These are phyloP conservation scores for Sepiola atlantica DNA, from an alignment of 2,888 invertebrate species.

Conservation along the genomic window DNA sequence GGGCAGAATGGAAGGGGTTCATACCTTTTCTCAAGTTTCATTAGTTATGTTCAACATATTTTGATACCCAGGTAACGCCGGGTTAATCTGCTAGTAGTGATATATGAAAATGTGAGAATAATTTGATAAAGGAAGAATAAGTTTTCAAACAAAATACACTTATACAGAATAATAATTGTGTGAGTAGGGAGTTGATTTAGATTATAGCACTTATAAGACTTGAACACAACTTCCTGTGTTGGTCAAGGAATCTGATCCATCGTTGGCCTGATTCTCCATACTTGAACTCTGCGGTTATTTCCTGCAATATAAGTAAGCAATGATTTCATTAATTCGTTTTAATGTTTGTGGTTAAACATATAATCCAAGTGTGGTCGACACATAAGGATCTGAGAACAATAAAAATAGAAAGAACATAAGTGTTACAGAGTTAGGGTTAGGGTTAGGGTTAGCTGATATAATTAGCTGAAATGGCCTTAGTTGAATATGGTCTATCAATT, in stretches of 20 bases:
- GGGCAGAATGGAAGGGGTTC: no score
- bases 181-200: not conserved
- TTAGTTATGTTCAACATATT: no score
- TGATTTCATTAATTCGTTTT: not conserved
- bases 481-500: no score
- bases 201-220: slow-evolving; percentile 19
- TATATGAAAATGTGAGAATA: not conserved
- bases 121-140: not conserved
- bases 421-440: not conserved
- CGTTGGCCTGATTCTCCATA: not conserved
- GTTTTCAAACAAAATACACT: not conserved
- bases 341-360: not conserved
- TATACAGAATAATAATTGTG: not conserved
- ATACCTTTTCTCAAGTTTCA: no score
- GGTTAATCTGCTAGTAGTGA: not conserved
- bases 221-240: not conserved
- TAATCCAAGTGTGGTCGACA: not conserved
- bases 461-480: no score
- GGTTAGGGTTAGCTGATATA: no score
- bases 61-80: no score
- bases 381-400: not conserved
- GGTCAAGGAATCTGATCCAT: not conserved
- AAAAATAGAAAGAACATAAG: not conserved
- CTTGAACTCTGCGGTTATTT: not conserved
- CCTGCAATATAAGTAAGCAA: not conserved